Base-by-base conservation (phyloP, 2,113 vertebrate genomes). In the Ptilonorhynchus violaceus region DNA sequence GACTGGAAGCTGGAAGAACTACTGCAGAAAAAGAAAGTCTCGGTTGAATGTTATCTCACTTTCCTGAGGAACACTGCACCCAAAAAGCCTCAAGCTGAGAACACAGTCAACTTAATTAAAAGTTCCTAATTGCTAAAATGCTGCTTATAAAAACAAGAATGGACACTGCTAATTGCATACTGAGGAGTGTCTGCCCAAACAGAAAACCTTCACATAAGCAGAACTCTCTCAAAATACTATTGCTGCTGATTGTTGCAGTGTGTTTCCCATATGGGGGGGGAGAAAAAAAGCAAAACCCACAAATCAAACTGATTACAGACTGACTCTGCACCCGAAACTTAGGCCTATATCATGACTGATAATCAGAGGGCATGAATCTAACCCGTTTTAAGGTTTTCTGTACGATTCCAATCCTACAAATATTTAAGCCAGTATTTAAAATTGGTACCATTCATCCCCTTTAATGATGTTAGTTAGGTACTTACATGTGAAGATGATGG, bases 71-170 rank as follows among this genome's bases (percentile, higher is more conserved):
- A 62, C 15, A 79, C 24, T 18, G 52, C 33, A 81, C 82, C 81
- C 64, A 76, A 89, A 92, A 95, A 89, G 62, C 23, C 76, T 96
- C 96, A 96, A 82, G 85, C 62, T 80, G 94, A 89, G 92, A 96
- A 78, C 52, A 85, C 31, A 89, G 85, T 76, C n/a, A 5, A 92
- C 89, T 94, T 96, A 95, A 96, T 95, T 92, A 80, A 93, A 91
- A 83, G 86, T 85, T 96, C 69, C 52, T 95, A 91, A 93, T 83
- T 83, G 59, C 80, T 89, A 62, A 96, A 93, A 91, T 69, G 47
- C 30, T 74, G 28, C 46, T 92, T 95, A 85, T 66, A 77, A 90
- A 93, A 86, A 11, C 50, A 90, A 86, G 72, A 93, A 93, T 80
- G 96, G 97, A 95, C 96, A 82, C 35, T 82, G 39, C 15, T 94